Conservation (phyloP, 1,140 invertebrate species). For the Drosophila serrata region DNA sequence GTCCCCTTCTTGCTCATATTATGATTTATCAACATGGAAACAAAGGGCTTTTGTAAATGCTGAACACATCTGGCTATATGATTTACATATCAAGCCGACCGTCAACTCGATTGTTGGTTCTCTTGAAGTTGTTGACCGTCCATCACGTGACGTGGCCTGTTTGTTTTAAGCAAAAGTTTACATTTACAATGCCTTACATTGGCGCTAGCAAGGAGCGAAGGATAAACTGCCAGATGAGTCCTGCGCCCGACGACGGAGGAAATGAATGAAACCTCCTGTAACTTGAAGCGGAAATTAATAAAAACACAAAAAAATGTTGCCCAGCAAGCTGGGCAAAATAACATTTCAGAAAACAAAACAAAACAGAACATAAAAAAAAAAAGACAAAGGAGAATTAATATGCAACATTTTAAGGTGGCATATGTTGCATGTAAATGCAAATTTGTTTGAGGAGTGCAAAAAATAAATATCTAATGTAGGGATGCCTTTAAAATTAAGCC, state of each 20-base stretch:
- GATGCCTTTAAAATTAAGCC: not conserved
- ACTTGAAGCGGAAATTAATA: constrained; percentile 72
- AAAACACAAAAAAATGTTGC: constrained; percentile 62
- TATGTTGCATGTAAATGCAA: constrained; percentile 71
- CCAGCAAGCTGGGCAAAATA: constrained; percentile 26
- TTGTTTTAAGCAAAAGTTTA: constrained; percentile 75
- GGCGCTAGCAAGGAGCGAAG: constrained; percentile 4
- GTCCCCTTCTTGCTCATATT: constrained; percentile 4
- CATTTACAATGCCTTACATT: constrained; percentile 29
- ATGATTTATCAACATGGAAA: constrained; percentile 49
- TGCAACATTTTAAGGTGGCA: constrained; percentile 70
- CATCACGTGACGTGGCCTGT: constrained; percentile 68
- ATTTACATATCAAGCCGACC: constrained; percentile 71
- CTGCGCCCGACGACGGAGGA: constrained; percentile 1
- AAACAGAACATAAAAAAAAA: constrained; percentile 17
- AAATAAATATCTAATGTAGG: not conserved
- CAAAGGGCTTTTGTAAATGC: constrained; percentile 16
- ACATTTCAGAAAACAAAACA: constrained; percentile 23
- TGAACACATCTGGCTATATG: constrained; percentile 58
- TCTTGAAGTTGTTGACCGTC: constrained; percentile 71
- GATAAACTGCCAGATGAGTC: constrained; percentile 18
- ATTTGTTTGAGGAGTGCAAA: constrained; percentile 2
- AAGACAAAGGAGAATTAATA: constrained; percentile 60
- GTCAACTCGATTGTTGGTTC: constrained; percentile 44
- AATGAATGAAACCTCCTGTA: constrained; percentile 33